These are phyloP conservation scores for Pseudochirops corinnae DNA, from an alignment of 2,797 vertebrate genomes.

Conservation along the genomic window DNA sequence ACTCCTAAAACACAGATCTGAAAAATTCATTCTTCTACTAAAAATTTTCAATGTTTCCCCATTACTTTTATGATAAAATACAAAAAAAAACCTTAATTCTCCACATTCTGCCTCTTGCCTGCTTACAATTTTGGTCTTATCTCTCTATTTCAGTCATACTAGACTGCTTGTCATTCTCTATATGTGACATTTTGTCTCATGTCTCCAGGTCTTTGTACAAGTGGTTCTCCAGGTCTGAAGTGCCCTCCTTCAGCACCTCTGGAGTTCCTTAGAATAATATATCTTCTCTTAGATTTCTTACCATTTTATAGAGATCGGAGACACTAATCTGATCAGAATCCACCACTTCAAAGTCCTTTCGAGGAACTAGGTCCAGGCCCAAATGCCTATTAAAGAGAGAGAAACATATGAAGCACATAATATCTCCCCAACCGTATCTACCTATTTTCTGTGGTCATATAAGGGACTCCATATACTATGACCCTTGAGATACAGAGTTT, in stretches of 20 bases:
- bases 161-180: background rate
- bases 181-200: background rate
- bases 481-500: background rate
- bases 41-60: background rate
- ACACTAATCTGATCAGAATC: slow-evolving; percentile 98
- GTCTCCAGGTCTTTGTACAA: background rate
- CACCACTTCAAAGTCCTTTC: slow-evolving; percentile 99
- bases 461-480: background rate
- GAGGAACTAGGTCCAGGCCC: slow-evolving; percentile 97
- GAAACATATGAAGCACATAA: slow-evolving; percentile 47
- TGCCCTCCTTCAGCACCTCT: background rate
- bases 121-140: background rate
- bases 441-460: background rate
- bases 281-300: slow-evolving; percentile 82
- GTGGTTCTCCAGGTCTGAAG: background rate
- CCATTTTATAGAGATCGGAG: slow-evolving; percentile 99
- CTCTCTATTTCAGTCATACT: background rate
- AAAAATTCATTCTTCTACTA: background rate
- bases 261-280: background rate
- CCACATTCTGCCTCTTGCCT: background rate
- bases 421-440: background rate
- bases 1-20: background rate
- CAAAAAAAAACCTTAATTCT: background rate
- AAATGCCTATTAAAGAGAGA: slow-evolving; percentile 91
- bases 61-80: background rate